Conservation (phyloP, 2,113 vertebrate genomes). For the Alethe diademata region DNA sequence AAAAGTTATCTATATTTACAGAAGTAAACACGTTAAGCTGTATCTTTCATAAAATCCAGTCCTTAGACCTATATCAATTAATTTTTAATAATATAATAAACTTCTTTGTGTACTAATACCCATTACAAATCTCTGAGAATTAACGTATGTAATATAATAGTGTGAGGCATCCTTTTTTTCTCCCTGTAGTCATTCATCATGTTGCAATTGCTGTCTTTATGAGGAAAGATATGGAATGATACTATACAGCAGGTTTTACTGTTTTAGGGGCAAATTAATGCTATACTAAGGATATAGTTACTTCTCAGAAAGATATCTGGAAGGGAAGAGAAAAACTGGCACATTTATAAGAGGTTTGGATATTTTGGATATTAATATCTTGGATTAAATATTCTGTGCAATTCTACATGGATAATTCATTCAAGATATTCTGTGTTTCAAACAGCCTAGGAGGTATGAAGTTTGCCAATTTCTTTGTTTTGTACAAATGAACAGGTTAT, state of each 20-base stretch:
- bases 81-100: background rate
- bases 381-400: background rate
- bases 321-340: background rate
- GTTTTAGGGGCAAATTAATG: background rate
- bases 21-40: background rate
- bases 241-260: background rate
- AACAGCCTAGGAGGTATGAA: background rate
- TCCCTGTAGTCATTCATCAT: background rate
- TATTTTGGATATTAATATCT: background rate
- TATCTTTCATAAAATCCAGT: background rate
- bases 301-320: background rate
- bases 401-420: background rate
- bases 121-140: background rate
- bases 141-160: background rate
- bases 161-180: background rate
- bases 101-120: background rate
- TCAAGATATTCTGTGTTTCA: background rate
- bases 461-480: background rate
- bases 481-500: background rate
- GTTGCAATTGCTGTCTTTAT: background rate
- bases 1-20: background rate
- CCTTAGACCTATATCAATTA: background rate
- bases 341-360: background rate
- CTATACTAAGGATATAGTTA: background rate
- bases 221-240: background rate